Evolutionary conservation across 2,888 invertebrate genomes (phyloP).

Genomic region (Pollenia amentaria): DNA sequence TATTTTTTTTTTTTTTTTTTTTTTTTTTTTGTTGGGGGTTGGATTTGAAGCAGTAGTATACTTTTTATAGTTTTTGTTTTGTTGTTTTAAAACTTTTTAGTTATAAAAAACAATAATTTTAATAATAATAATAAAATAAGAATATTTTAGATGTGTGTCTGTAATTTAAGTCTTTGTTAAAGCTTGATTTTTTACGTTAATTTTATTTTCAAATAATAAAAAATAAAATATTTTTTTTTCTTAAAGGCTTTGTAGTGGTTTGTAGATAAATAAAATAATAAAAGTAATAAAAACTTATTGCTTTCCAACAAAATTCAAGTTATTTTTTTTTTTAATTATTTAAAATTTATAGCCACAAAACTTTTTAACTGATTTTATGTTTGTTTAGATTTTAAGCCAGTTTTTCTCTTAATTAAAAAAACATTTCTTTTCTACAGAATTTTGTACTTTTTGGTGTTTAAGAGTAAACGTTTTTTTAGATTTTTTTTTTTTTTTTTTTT

Average conservation of each 20-base stretch:
- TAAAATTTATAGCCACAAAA: conserved; percentile 32
- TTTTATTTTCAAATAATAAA: conserved; percentile 60
- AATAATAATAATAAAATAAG: conserved; percentile 46
- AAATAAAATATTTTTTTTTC: conserved; percentile 24
- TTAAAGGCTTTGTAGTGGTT: conserved; percentile 50
- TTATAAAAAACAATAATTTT: conserved; percentile 46
- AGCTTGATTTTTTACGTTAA: conserved; percentile 65
- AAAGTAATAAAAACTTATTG: conserved; percentile 55
- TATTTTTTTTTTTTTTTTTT: conserved; percentile 38
- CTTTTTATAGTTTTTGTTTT: conserved; percentile 56
- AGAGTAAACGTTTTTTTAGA: conserved; percentile 64
- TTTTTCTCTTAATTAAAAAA: conserved; percentile 59
- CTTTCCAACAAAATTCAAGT: conserved; percentile 57
- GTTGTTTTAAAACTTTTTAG: conserved; percentile 47
- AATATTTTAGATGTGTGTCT: conserved; percentile 60
- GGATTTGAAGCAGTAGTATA: conserved; percentile 61
- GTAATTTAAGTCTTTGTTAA: conserved; percentile 73
- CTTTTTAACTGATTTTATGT: conserved; percentile 51
- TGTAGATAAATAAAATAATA: conserved; percentile 10
- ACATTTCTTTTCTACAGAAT: conserved; percentile 67
- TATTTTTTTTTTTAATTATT: background rate
- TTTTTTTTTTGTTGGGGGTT: conserved; percentile 34
- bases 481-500: conserved; percentile 54
- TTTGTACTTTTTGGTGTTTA: conserved; percentile 74
- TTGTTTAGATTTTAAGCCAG: conserved; percentile 36